Evolutionary conservation across 2,888 invertebrate species (phyloP).

Genomic region (Lycocerus yunnanus): DNA sequence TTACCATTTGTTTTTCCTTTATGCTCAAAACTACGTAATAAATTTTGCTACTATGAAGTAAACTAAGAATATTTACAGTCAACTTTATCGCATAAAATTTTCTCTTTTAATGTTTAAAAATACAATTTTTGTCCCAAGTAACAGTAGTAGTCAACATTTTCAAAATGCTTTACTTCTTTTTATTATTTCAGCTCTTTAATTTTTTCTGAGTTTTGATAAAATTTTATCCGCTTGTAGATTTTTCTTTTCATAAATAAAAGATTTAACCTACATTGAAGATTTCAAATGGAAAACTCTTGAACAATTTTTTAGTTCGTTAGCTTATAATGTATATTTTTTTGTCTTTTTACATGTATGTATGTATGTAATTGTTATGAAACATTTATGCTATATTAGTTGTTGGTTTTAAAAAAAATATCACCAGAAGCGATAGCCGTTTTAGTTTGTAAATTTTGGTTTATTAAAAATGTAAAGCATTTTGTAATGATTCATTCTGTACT

Average conservation of each 20-base stretch:
- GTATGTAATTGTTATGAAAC: not conserved
- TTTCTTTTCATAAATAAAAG: not conserved
- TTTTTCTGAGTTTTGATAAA: not conserved
- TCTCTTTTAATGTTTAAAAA: not conserved
- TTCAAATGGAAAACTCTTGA: not conserved
- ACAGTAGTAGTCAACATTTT: not conserved
- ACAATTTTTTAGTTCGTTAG: not conserved
- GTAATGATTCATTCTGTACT: constrained; percentile 55
- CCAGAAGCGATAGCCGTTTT: not conserved
- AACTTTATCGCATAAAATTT: not conserved
- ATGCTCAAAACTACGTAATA: not conserved
- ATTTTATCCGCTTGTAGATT: not conserved
- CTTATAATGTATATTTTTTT: too few species aligned
- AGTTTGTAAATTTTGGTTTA: constrained; percentile 47
- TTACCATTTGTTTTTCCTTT: not conserved
- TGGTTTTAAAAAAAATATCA: not conserved
- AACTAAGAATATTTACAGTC: not conserved
- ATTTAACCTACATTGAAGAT: not conserved
- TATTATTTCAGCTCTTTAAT: not conserved
- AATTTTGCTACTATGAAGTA: not conserved
- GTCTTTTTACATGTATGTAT: too few species aligned
- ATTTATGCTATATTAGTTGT: not conserved
- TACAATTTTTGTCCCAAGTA: not conserved
- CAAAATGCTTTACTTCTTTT: not conserved
- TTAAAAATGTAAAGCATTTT: constrained; percentile 50